Evolutionary conservation across 2,888 invertebrate species (phyloP).

Genomic region (Rhingia campestris): DNA sequence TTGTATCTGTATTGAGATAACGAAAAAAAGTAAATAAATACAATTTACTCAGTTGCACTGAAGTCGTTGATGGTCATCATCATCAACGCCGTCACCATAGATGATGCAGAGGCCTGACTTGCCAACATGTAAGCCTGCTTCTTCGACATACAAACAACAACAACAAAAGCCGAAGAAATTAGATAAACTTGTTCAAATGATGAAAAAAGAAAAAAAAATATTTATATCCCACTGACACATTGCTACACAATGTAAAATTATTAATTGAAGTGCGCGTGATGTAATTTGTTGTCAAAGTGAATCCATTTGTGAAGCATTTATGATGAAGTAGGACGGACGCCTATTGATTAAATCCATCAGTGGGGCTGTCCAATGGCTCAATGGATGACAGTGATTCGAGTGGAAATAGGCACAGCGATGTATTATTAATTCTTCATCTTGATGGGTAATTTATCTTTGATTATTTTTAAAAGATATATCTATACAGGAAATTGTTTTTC

Average conservation of each 20-base stretch:
- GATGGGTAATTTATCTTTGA: too few species aligned
- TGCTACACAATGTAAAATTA: slow-evolving; percentile 41
- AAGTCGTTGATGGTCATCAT: slow-evolving; percentile 36
- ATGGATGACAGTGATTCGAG: slow-evolving; percentile 21
- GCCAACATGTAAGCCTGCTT: slow-evolving; percentile 17
- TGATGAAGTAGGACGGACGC: slow-evolving; percentile 32
- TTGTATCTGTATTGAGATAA: not conserved
- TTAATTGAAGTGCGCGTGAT: slow-evolving; percentile 51
- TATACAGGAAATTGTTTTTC: too few species aligned
- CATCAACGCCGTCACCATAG: slow-evolving; percentile 3
- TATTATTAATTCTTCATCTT: not conserved
- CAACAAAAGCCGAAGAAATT: slow-evolving; percentile 19
- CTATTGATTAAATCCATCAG: slow-evolving; percentile 32
- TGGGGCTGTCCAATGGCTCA: slow-evolving; percentile 5
- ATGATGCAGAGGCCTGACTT: not conserved
- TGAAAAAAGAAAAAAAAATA: slow-evolving; percentile 12
- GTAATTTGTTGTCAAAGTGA: slow-evolving; percentile 36
- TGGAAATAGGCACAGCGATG: not conserved
- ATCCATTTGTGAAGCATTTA: slow-evolving; percentile 23
- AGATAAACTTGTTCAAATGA: slow-evolving; percentile 37
- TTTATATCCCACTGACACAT: slow-evolving; percentile 24
- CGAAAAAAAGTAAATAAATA: slow-evolving; percentile 17
- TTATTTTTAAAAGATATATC: too few species aligned
- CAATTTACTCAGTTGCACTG: slow-evolving; percentile 16
- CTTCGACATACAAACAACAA: not conserved